Conservation (phyloP, 2,888 invertebrate species). For the Timema cristinae region DNA sequence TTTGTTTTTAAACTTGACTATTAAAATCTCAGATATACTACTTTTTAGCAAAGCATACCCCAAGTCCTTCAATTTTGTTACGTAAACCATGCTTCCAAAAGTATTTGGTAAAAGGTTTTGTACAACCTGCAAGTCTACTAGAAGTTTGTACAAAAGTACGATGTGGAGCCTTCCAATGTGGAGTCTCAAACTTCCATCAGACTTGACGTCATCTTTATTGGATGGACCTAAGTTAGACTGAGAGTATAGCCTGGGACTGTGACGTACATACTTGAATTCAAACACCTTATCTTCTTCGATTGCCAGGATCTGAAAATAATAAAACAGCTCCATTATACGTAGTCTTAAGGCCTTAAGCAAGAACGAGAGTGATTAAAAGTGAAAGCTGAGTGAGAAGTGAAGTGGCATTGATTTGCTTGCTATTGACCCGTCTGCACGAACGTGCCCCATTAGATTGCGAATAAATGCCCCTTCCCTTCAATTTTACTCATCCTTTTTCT, state of each 20-base stretch:
- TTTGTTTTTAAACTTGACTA: too few relatives aligned
- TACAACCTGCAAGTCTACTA: slow-evolving; percentile 60
- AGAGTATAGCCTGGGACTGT: slow-evolving; percentile 55
- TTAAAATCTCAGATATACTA: too few relatives aligned
- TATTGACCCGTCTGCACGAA: too few relatives aligned
- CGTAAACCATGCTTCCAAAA: too few relatives aligned
- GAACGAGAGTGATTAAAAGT: background rate
- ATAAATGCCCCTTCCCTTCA: too few relatives aligned
- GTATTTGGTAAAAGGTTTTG: too few relatives aligned
- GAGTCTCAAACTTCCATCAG: slow-evolving; percentile 67
- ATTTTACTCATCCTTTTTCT: too few relatives aligned
- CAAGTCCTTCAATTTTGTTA: too few relatives aligned
- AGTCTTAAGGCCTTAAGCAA: background rate
- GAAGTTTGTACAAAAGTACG: slow-evolving; percentile 61
- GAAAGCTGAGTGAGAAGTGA: background rate
- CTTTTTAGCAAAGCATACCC: too few relatives aligned
- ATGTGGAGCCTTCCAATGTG: slow-evolving; percentile 68
- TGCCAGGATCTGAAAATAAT: slow-evolving; percentile 57
- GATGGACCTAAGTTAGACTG: slow-evolving; percentile 48
- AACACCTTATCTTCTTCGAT: slow-evolving; percentile 77
- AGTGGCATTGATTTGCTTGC: too few relatives aligned
- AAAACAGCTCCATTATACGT: background rate
- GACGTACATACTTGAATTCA: slow-evolving; percentile 71
- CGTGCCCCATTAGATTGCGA: too few relatives aligned
- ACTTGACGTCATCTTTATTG: slow-evolving; percentile 50